phyloP scores from a whole-genome alignment of 1,140 invertebrate species.

The Pararge aegeria region DNA sequence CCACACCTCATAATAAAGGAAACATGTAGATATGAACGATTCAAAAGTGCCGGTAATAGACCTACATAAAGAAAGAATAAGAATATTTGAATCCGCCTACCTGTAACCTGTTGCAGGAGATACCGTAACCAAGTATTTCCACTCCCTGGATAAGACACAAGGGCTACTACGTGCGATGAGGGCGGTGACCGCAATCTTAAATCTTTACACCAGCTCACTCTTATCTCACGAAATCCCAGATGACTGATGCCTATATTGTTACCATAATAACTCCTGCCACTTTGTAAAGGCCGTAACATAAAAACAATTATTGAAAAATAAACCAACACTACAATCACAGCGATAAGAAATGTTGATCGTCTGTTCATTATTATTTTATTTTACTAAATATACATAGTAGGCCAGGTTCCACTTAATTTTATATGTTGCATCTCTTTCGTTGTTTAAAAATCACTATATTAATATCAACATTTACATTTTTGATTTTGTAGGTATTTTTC shows the following conservation, averaged over 20 bases:
- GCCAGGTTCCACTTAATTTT: no score
- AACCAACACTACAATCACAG: conserved; percentile 48
- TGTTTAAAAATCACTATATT: no score
- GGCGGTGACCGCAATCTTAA: conserved; percentile 49
- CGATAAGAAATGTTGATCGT: conserved; percentile 55
- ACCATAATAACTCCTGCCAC: conserved; percentile 44
- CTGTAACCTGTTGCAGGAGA: conserved; percentile 87
- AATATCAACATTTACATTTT: no score
- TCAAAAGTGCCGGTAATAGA: no score
- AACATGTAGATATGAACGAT: no score
- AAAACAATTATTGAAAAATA: conserved; percentile 71
- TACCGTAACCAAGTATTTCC: conserved; percentile 91
- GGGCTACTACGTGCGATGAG: conserved; percentile 72
- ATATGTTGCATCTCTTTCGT: no score
- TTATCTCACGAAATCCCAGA: conserved; percentile 42
- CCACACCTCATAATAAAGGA: no score
- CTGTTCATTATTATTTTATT: conserved; percentile 48
- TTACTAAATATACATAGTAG: background rate
- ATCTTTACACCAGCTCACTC: conserved; percentile 61
- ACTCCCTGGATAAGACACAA: conserved; percentile 89
- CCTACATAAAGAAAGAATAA: background rate
- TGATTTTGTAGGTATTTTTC: no score
- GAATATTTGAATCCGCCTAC: conserved; percentile 57
- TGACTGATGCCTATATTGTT: conserved; percentile 45
- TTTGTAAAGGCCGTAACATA: conserved; percentile 61